Conservation (phyloP, 2,888 invertebrate species). For the Aphodius granarius region DNA sequence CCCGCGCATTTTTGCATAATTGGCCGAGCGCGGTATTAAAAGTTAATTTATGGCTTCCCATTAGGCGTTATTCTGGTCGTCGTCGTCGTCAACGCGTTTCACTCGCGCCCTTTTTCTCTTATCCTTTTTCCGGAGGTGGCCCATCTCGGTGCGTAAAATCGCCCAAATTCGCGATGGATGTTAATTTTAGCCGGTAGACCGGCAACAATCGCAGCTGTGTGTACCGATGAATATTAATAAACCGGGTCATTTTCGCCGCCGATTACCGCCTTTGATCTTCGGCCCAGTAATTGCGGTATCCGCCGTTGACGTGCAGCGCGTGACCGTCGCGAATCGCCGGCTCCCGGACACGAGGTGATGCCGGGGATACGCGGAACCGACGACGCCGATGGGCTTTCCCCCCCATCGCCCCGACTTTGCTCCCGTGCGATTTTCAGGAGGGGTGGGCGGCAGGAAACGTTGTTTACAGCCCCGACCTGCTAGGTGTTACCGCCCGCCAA, state of each 20-base stretch:
- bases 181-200: neutral
- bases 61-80: neutral
- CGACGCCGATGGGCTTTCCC: neutral
- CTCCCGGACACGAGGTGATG: slow-evolving; percentile 16
- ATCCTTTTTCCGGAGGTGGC: neutral
- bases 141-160: neutral
- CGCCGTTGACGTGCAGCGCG: slow-evolving; percentile 16
- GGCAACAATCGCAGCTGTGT: neutral
- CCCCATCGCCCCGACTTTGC: neutral
- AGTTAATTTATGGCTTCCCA: neutral
- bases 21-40: neutral
- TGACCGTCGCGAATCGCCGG: slow-evolving; percentile 13
- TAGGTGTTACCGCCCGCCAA: neutral
- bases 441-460: neutral
- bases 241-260: slow-evolving; percentile 45
- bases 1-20: neutral
- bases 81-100: neutral
- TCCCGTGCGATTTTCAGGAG: neutral
- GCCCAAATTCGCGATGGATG: neutral
- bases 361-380: neutral
- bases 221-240: slow-evolving; percentile 46
- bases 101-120: neutral
- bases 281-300: slow-evolving; percentile 18
- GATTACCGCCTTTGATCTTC: slow-evolving; percentile 44
- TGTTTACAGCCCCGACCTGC: neutral